Percentiles rank a stretch among this genome's conserved stretches.
phyloP scores from a whole-genome alignment of 1,140 invertebrate genomes.

The Aporrectodea caliginosa region DNA sequence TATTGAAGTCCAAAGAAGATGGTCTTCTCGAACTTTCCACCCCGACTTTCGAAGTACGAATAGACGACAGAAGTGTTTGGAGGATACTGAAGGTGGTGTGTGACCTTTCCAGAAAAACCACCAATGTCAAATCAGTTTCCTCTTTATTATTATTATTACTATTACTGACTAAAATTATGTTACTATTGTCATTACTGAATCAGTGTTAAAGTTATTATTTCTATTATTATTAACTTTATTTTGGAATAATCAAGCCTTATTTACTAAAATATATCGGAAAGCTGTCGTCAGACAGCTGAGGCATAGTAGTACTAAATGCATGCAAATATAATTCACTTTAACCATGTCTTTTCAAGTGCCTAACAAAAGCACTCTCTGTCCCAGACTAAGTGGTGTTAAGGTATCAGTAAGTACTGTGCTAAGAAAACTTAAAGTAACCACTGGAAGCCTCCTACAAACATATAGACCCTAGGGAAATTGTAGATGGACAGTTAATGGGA shows the following conservation, averaged over 20 bases:
- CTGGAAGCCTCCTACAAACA: too few relatives aligned
- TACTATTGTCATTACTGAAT: neutral
- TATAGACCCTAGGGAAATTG: too few relatives aligned
- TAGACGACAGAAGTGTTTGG: slow-evolving; percentile 55
- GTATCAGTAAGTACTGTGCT: too few relatives aligned
- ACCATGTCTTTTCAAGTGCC: too few relatives aligned
- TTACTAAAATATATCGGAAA: too few relatives aligned
- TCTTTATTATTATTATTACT: slow-evolving; percentile 7
- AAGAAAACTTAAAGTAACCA: too few relatives aligned
- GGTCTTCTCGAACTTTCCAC: slow-evolving; percentile 54
- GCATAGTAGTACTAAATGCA: too few relatives aligned
- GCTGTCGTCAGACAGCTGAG: too few relatives aligned
- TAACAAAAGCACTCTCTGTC: too few relatives aligned
- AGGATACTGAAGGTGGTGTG: slow-evolving; percentile 58
- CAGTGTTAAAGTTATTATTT: neutral
- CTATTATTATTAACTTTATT: neutral
- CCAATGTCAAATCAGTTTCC: slow-evolving; percentile 17
- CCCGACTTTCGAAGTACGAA: slow-evolving; percentile 59
- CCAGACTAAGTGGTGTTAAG: too few relatives aligned
- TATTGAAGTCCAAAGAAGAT: slow-evolving; percentile 59
- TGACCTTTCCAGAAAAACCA: slow-evolving; percentile 55
- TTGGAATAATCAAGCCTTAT: neutral
- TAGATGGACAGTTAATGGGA: too few relatives aligned
- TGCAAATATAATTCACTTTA: too few relatives aligned
- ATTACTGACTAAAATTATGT: slow-evolving; percentile 2